phyloP scores from a whole-genome alignment of 2,888 invertebrate species.

The Morinoia aosen region DNA sequence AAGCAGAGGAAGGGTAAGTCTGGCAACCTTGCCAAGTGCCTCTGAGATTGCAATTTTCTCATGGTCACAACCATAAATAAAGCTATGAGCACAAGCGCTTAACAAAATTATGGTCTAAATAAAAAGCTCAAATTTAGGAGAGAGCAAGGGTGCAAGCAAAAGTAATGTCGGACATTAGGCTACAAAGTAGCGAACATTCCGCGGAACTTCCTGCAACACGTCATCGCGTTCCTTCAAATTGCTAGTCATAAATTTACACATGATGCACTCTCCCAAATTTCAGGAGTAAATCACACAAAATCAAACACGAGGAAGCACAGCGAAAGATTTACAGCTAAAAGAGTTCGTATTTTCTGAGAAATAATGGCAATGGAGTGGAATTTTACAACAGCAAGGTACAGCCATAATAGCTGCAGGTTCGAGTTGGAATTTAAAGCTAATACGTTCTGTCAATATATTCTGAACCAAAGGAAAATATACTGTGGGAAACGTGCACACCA shows the following conservation, averaged over 20 bases:
- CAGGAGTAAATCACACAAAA: neutral
- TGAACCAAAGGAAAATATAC: too few species aligned
- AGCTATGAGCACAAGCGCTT: neutral
- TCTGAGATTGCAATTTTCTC: too few species aligned
- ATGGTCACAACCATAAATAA: too few species aligned
- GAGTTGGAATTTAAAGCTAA: too few species aligned
- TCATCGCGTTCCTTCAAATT: neutral
- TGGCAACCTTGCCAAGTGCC: too few species aligned
- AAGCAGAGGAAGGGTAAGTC: too few species aligned
- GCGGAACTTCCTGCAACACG: neutral
- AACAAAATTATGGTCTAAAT: neutral
- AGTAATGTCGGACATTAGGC: neutral
- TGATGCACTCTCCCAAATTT: neutral
- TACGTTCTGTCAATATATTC: too few species aligned
- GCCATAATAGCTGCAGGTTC: too few species aligned
- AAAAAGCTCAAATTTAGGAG: neutral
- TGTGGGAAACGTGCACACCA: too few species aligned
- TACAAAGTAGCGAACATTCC: neutral
- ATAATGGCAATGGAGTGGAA: neutral
- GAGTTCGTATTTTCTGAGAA: neutral
- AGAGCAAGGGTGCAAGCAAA: neutral
- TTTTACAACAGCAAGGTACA: too few species aligned
- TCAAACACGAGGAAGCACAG: neutral
- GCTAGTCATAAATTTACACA: neutral
- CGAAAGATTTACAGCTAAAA: neutral